A percentile compares a stretch with the other conserved stretches of the same genome.
Conservation (phyloP, 2,888 invertebrate genomes). For the Gymnosoma rotundatum region DNA sequence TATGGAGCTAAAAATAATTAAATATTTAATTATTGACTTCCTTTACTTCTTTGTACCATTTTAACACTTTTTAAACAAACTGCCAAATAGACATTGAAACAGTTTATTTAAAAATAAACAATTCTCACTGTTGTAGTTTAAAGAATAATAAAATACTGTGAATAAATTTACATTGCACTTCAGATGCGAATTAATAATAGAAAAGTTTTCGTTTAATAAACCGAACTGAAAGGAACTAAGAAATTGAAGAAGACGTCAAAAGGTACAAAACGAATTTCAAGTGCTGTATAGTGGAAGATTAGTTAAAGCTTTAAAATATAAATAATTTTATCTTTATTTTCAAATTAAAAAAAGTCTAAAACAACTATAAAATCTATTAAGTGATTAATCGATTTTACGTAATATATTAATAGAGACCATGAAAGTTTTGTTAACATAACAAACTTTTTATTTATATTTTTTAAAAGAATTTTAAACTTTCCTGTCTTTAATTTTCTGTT, state of each 20-base stretch:
- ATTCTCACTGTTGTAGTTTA: constrained; percentile 37
- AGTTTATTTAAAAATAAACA: constrained; percentile 55
- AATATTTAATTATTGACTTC: constrained; percentile 44
- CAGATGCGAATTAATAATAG: constrained; percentile 39
- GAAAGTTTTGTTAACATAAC: background rate
- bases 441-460: constrained; percentile 20
- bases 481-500: no score
- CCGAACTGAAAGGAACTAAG: constrained; percentile 9
- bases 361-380: background rate
- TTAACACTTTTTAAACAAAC: constrained; percentile 4
- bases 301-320: background rate
- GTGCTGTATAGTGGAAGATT: background rate
- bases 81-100: constrained; percentile 25
- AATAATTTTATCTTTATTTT: background rate
- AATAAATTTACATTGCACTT: constrained; percentile 68
- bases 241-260: background rate
- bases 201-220: constrained; percentile 55
- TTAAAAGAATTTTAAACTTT: no score
- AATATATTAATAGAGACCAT: background rate
- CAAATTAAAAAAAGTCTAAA: background rate
- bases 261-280: background rate
- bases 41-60: constrained; percentile 2
- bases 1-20: constrained; percentile 4
- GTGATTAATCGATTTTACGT: background rate
- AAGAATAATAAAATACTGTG: constrained; percentile 53